Percentiles rank a stretch among this genome's conserved stretches.
Conservation (phyloP, 2,113 vertebrate genomes). For the Cynoglossus semilaevis region DNA sequence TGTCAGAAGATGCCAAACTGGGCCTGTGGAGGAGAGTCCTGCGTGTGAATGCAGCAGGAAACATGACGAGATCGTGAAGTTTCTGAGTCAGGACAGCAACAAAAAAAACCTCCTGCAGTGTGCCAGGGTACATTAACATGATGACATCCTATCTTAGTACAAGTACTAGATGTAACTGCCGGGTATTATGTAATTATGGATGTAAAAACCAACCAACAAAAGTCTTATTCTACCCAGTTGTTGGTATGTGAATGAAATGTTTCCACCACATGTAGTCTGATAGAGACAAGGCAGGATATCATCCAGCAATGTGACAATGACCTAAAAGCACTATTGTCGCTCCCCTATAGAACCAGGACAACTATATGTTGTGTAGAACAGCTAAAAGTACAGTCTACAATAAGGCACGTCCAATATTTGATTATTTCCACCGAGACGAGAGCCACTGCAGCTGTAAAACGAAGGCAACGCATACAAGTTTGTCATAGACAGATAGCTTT, state of each 20-base stretch:
- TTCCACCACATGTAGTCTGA: constrained; percentile 2
- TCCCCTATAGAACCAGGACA: background rate
- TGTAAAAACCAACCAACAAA: background rate
- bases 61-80: background rate
- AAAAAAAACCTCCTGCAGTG: background rate
- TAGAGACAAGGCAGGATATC: background rate
- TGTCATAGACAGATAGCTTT: constrained; percentile 42
- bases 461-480: constrained; percentile 1
- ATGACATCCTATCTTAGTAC: background rate
- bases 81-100: background rate
- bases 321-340: background rate
- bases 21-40: constrained; percentile 5
- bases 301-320: background rate
- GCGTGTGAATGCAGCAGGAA: constrained; percentile 13
- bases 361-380: background rate
- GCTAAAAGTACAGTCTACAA: background rate
- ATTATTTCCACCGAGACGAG: constrained; percentile 16
- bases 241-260: background rate
- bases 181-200: background rate
- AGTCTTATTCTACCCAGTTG: background rate
- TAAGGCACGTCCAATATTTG: constrained; percentile 5
- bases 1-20: constrained; percentile 25
- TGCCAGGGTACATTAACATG: background rate
- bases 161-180: background rate
- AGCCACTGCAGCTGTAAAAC: constrained; percentile 26